Evolutionary conservation across 2,888 invertebrate genomes (phyloP), one percentile per base, ranked within the genome.

Genomic region (Ctenicera cuprea): DNA sequence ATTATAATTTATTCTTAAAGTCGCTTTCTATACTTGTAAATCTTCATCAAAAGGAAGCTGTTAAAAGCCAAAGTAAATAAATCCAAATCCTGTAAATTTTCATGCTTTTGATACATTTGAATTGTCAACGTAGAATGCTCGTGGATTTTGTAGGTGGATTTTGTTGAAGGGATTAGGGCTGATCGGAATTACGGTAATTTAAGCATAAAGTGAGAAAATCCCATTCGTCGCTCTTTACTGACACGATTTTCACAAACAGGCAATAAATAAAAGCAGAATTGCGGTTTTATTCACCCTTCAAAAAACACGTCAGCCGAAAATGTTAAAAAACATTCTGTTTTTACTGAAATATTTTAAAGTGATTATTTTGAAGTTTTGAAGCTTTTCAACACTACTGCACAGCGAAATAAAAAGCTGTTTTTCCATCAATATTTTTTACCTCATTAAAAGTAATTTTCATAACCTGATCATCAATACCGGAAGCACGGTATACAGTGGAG

Each of bases 151-250:
- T 26, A 52, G 26, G 52, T 26, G 12, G 22, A 52, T 26, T 59
- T 38, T 59, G 18, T 33, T 38, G 38, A 20, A 20, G 38, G 59
- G 38, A 59, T 59, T 59, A 41, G 38, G 18, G 12, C 59, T 38
- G 38, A 59, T 59, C 59, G 38, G 38, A 59, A 38, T 59, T 38
- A 37, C 59, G 37, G 20, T 38, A 59, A 59, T 59, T 59, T 59
- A 38, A 59, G 59, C 59, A 59, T 59, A 59, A 59, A 59, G 59
- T 38, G 59, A 20, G 59, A 59, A 57, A 38, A 59, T 59, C 38
- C 38, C 38, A 37, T 38, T 38, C 22, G 59, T 4, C 59, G 37
- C 38, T 59, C 20, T 59, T 59, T 57, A 37, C 38, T 57, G 57
- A 37, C 59, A 20, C 38, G 38, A 59, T 38, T 59, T 20, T 38